Base-by-base conservation (phyloP, 2,888 invertebrate species). In the Acanthoscelides obtectus region DNA sequence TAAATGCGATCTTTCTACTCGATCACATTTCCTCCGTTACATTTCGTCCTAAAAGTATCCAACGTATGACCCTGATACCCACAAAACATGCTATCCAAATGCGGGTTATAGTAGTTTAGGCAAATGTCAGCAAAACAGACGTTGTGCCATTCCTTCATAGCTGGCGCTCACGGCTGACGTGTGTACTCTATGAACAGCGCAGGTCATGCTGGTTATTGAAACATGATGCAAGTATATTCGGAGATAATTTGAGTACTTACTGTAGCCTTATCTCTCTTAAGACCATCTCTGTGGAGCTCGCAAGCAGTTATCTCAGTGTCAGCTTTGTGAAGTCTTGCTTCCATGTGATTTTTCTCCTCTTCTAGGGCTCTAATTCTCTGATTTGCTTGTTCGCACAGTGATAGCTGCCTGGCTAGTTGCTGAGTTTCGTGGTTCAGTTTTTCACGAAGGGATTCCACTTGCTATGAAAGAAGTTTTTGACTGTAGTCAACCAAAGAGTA, bases 281-380 rank as follows among this genome's bases (percentile, higher is more conserved):
- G 86, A 63, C 89, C 90, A 77, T 95, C 94, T 77, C 91, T 88
- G 12, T 92, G 88, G 4, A 92, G 86, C 81, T 94, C 94, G 64
- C 90, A 88, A 0, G 92, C 88, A 72, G 90, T 91, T 27, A 96
- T 88, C 82, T 97, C 96, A 0, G 92, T 89, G 80, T 96, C 95
- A 20, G 92, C 87, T 81, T 94, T 94, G 80, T 94, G 92, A 71
- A 96, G 86, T 74, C 93, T 90, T 69, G 90, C 88, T 78, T 94
- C 93, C 22, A 95, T 85, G 77, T 92, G 89, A 69, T 90, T 88
- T 75, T 93, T 90, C 80, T 96, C 95, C 71, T 92, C 91, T 78
- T 94, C 93, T n/a, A 93, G 85, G 70, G 89, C 88, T 69, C 93
- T 88, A 22, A 92, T 88, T 68, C 91, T 87, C 4, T 88, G 86